Evolutionary conservation across 1,140 invertebrate species (phyloP).

Genomic region (Sesamia nonagrioides): DNA sequence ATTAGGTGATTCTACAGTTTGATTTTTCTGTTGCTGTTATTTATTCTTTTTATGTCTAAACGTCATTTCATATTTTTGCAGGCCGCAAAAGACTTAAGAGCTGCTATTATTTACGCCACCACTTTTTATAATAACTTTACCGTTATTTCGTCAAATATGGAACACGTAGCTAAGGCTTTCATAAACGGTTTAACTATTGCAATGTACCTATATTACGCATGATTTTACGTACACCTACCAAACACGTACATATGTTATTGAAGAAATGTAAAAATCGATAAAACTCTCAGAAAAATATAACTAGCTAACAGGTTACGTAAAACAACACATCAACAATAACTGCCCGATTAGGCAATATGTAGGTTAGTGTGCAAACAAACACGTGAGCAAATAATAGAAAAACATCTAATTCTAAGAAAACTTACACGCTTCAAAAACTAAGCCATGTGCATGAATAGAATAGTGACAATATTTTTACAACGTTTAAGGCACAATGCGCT

Average conservation of each 20-base stretch:
- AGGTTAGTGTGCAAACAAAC: conserved; percentile 20
- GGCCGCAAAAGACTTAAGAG: not conserved
- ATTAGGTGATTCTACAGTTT: not conserved
- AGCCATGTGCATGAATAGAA: conserved; percentile 18
- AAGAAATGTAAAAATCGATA: conserved; percentile 1
- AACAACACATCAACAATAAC: conserved; percentile 25
- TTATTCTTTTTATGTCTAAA: not conserved
- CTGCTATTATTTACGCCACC: conserved; percentile 9
- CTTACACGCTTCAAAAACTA: conserved; percentile 1
- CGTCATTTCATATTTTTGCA: not conserved
- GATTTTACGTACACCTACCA: not conserved
- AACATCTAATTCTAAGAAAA: conserved; percentile 33
- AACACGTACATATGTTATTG: conserved; percentile 23
- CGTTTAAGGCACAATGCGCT: conserved; percentile 9
- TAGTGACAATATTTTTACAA: conserved; percentile 42
- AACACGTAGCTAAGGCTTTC: not conserved
- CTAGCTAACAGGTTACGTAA: conserved; percentile 18
- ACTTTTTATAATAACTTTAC: conserved; percentile 13
- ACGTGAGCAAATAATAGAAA: conserved; percentile 21
- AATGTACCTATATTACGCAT: conserved; percentile 20
- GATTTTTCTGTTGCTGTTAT: not conserved
- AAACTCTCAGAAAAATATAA: not conserved
- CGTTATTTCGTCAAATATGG: conserved; percentile 2
- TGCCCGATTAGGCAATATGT: conserved; percentile 15
- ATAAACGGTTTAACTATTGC: conserved; percentile 25